These are phyloP conservation scores for Turritopsis dohrnii DNA, from an alignment of 30 jellyfish, hydroid and myxozoan species.

Conservation along the genomic window DNA sequence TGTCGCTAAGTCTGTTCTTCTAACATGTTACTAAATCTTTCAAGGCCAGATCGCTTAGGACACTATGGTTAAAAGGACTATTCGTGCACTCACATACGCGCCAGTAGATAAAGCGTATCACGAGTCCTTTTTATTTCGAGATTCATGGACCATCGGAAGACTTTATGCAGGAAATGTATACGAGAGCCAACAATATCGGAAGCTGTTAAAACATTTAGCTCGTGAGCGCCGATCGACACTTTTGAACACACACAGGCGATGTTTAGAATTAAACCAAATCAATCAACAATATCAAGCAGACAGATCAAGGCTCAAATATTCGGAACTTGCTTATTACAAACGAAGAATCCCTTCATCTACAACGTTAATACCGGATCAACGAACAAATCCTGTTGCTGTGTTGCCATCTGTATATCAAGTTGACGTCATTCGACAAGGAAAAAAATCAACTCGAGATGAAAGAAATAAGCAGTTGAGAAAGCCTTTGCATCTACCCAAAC, in stretches of 20 bases:
- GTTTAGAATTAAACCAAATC: background rate
- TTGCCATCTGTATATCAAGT: conserved; percentile 8
- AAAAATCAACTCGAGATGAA: background rate
- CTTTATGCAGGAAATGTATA: conserved; percentile 19
- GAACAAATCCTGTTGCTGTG: background rate
- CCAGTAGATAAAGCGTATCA: conserved; percentile 30
- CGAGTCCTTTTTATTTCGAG: conserved; percentile 12
- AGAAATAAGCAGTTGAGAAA: background rate
- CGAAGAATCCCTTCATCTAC: background rate
- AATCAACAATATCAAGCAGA: background rate
- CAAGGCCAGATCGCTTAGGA: background rate
- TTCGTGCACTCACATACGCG: background rate
- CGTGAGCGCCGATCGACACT: conserved; percentile 8
- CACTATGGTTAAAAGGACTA: conserved; percentile 4
- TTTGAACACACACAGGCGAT: background rate
- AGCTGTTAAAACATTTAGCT: conserved; percentile 17
- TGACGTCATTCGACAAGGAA: background rate
- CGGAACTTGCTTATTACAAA: background rate
- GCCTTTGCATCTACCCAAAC: conserved; percentile 18
- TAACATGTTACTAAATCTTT: background rate
- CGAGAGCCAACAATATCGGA: conserved; percentile 15
- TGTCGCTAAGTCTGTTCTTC: background rate
- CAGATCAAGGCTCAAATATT: background rate
- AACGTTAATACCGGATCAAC: background rate
- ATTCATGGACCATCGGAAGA: conserved; percentile 29